Percentiles rank a stretch among this genome's conserved stretches.
phyloP scores from a whole-genome alignment of 2,113 vertebrate genomes.

The Dissostichus mawsoni region DNA sequence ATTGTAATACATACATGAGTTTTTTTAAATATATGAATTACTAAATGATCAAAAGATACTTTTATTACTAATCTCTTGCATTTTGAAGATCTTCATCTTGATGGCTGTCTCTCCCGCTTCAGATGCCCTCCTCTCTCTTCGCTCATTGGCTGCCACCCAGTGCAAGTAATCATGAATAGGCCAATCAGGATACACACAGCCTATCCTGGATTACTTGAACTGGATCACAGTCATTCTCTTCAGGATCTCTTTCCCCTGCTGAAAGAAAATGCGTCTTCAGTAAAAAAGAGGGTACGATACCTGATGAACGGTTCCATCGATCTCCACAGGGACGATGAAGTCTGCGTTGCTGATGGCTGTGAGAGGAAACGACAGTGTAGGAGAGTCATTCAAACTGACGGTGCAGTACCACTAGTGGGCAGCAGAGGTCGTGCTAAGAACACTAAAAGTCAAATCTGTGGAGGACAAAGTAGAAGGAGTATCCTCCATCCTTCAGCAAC shows the following conservation, averaged over 20 bases:
- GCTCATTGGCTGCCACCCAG: conserved; percentile 84
- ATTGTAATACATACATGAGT: too few species aligned
- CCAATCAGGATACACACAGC: conserved; percentile 93
- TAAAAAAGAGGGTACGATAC: conserved; percentile 73
- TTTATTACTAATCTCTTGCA: neutral
- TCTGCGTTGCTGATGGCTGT: conserved; percentile 98
- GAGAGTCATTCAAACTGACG: neutral
- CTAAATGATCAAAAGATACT: too few species aligned
- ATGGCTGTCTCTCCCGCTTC: neutral
- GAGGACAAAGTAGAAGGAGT: conserved; percentile 3
- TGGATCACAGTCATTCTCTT: conserved; percentile 84
- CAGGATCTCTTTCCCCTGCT: conserved; percentile 9
- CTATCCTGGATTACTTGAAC: conserved; percentile 99
- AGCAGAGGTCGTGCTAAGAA: conserved; percentile 66
- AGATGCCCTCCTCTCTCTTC: neutral
- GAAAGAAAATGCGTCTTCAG: neutral
- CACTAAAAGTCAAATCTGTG: conserved; percentile 13
- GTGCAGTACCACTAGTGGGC: conserved; percentile 39
- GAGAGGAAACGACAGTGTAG: conserved; percentile 51
- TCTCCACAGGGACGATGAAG: conserved; percentile 99
- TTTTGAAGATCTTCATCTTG: neutral
- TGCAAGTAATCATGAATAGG: conserved; percentile 99
- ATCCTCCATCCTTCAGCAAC: neutral
- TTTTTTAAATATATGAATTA: too few species aligned
- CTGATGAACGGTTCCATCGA: conserved; percentile 99